These are phyloP conservation scores for Aselliscus stoliczkanus DNA, from an alignment of 2,797 vertebrate genomes.

Conservation along the genomic window DNA sequence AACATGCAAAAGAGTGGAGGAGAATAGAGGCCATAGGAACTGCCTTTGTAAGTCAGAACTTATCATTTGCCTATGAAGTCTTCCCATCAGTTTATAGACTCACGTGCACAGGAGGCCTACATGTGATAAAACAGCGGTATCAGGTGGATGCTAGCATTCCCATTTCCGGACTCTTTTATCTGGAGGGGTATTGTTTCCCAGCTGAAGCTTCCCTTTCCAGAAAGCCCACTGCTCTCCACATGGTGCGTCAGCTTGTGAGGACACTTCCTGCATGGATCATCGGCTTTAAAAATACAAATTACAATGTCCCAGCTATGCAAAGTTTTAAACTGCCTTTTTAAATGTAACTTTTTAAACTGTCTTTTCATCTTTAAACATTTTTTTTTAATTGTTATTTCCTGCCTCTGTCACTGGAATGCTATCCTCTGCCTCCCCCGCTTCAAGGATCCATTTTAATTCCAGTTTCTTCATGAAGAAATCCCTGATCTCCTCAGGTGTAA, in stretches of 20 bases:
- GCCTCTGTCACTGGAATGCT: not conserved
- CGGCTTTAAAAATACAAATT: not conserved
- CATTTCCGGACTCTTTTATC: not conserved
- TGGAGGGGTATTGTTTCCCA: not conserved
- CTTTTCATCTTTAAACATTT: not conserved
- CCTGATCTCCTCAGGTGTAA: not conserved
- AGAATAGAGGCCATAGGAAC: not conserved
- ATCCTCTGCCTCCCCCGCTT: not conserved
- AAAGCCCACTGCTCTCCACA: not conserved
- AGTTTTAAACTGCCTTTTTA: not conserved
- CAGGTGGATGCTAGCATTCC: not conserved
- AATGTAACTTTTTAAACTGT: not conserved
- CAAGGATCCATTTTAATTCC: not conserved
- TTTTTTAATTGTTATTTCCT: not conserved
- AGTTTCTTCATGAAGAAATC: not conserved
- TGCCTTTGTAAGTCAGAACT: not conserved
- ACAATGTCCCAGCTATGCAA: not conserved
- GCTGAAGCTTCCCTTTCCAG: not conserved
- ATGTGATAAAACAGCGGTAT: not conserved
- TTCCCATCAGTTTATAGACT: not conserved
- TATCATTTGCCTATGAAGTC: not conserved
- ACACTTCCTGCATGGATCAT: not conserved
- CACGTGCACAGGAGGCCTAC: not conserved
- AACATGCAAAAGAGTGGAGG: not conserved
- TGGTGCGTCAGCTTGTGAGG: not conserved